These are phyloP conservation scores for Euglossa dilemma DNA, from an alignment of 1,140 invertebrate species.

Conservation along the genomic window DNA sequence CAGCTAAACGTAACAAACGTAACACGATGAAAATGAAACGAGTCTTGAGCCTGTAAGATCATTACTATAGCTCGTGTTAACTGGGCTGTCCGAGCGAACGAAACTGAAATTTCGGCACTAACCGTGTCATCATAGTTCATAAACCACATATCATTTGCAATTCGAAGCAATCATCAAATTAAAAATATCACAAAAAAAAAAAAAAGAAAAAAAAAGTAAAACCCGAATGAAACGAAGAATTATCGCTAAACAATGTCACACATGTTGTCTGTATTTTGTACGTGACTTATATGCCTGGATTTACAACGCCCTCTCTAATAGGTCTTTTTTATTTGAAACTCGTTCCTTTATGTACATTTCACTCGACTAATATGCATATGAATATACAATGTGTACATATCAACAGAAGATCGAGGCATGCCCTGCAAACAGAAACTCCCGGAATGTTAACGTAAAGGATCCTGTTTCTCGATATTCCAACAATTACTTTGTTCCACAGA, in stretches of 20 bases:
- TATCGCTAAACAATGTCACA: conserved; percentile 37
- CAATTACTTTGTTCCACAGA: not conserved
- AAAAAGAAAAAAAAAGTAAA: no score
- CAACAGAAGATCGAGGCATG: not conserved
- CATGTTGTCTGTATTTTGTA: conserved; percentile 39
- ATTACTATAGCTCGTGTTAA: conserved; percentile 20
- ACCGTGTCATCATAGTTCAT: conserved; percentile 32
- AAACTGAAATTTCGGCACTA: not conserved
- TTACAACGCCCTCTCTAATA: conserved; percentile 41
- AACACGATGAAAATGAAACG: not conserved
- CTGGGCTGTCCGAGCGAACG: conserved; percentile 32
- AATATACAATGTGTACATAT: conserved; percentile 30
- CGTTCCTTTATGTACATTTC: conserved; percentile 42
- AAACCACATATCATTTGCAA: not conserved
- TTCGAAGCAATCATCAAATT: conserved; percentile 44
- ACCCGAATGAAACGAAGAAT: conserved; percentile 15
- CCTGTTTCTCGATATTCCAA: not conserved
- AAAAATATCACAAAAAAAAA: not conserved
- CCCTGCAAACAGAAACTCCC: conserved; percentile 21
- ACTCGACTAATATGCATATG: conserved; percentile 53
- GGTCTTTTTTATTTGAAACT: conserved; percentile 23
- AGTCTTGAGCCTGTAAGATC: not conserved
- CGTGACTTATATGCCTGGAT: conserved; percentile 42
- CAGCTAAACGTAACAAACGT: conserved; percentile 63
- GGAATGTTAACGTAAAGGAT: not conserved